These are phyloP conservation scores for Nephrotoma flavescens DNA, from an alignment of 2,888 invertebrate species.

Conservation along the genomic window DNA sequence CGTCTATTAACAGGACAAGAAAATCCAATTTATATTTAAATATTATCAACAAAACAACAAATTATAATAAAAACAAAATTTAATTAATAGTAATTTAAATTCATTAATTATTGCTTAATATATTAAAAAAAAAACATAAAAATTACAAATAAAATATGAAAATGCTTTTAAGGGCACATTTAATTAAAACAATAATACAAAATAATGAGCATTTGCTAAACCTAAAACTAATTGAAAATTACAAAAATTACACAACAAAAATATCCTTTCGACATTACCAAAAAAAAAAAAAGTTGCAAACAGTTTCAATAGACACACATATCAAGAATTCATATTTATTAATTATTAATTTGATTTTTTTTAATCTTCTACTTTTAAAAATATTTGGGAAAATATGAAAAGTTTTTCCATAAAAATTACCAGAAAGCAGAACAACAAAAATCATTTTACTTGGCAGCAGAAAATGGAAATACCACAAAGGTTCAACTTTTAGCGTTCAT, in stretches of 20 bases:
- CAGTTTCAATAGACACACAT: not conserved
- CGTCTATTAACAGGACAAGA: conserved; percentile 97
- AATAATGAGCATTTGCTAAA: not conserved
- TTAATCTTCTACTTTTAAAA: not conserved
- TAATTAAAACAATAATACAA: not conserved
- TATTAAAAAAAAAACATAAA: not conserved
- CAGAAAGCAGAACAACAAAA: not conserved
- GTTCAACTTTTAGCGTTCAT: not conserved
- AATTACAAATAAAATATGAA: not conserved
- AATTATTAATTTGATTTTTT: not conserved
- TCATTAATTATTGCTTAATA: not conserved
- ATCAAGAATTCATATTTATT: not conserved
- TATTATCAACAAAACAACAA: not conserved
- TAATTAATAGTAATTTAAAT: not conserved
- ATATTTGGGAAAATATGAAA: not conserved
- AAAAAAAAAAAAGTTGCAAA: not conserved
- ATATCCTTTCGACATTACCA: not conserved
- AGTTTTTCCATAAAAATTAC: not conserved
- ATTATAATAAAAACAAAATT: not conserved
- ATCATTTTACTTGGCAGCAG: not conserved
- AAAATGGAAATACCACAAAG: not conserved
- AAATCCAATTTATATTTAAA: conserved; percentile 95
- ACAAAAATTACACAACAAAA: not conserved
- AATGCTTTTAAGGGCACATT: not conserved
- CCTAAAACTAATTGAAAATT: not conserved